Percentiles rank a stretch among this genome's conserved stretches.
Conservation (phyloP, 2,888 invertebrate species). For the Drosophila silvestris region DNA sequence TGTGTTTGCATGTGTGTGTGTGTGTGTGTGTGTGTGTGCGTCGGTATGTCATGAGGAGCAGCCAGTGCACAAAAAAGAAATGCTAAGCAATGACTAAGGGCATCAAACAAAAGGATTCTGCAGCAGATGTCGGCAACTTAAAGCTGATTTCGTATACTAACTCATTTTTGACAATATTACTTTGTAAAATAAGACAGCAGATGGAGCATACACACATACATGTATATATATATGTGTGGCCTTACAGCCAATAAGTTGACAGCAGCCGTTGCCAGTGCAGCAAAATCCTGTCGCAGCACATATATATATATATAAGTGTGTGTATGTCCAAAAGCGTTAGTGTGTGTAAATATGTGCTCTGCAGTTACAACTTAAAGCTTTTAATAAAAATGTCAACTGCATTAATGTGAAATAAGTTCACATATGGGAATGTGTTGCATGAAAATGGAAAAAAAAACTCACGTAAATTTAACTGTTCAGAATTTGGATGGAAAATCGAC, state of each 20-base stretch:
- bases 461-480: background rate
- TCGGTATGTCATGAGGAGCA: constrained; percentile 45
- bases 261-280: constrained; percentile 73
- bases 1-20: constrained; percentile 25
- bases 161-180: constrained; percentile 78
- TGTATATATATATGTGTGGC: constrained; percentile 3
- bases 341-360: constrained; percentile 27
- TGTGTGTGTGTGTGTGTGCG: constrained; percentile 17
- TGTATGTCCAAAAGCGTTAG: background rate
- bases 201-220: constrained; percentile 26
- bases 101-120: constrained; percentile 67
- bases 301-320: constrained; percentile 28
- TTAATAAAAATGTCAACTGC: constrained; percentile 81
- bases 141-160: constrained; percentile 65
- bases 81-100: constrained; percentile 68
- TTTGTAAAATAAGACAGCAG: constrained; percentile 70
- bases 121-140: constrained; percentile 58
- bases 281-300: constrained; percentile 61
- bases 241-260: constrained; percentile 74
- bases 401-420: constrained; percentile 67
- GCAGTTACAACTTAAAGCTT: constrained; percentile 77
- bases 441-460: constrained; percentile 19
- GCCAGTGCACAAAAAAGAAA: constrained; percentile 24
- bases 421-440: constrained; percentile 12
- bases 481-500: background rate